Evolutionary conservation across 37 sponge, comb jelly and placozoan genomes (phyloP), one percentile per base, ranked within the genome.

Genomic region (Lycopodina hypogea): DNA sequence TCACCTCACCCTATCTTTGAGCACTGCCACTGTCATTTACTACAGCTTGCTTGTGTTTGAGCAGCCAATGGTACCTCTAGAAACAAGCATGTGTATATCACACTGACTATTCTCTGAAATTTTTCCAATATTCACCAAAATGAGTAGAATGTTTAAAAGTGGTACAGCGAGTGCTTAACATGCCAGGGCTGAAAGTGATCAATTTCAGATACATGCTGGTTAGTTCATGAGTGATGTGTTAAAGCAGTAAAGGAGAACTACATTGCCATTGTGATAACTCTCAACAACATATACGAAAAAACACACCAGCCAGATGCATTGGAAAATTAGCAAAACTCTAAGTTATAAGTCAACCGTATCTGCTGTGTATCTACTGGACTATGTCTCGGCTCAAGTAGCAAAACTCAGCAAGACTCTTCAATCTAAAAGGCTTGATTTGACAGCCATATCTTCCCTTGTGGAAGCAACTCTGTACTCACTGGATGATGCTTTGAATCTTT

Each of bases 361-460:
- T 77, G 67, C 90, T 32, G 30, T 65, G 33, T 65, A 30, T 65
- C 66, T 65, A 17, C 66, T 65, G 7, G 66, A 65, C 34, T 24
- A 65, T 32, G 34, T 65, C 17, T 65, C 30, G 66, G 34, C 66
- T 32, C 66, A 65, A 32, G 34, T 30, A 30, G 66, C 66, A 17
- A 86, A 90, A 78, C 82, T 90, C 28, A 90, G 86, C 83, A 85
- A 62, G 59, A 50, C 79, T 51, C 86, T 90, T 26, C 91, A 90
- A 69, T 37, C 86, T 52, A 77, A 81, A 68, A 38, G 81, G 21
- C 74, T 90, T 18, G 91, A 90, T 56, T 85, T 90, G 68, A 72
- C 91, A 33, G 56, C 71, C 42, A 72, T 90, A 74, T 69, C 86
- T 52, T 35, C 60, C 82, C 86, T 90, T 60, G 91, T 86, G 38